These are phyloP conservation scores for Hipparchia sbordonii DNA, from an alignment of 2,888 invertebrate species.

Conservation along the genomic window DNA sequence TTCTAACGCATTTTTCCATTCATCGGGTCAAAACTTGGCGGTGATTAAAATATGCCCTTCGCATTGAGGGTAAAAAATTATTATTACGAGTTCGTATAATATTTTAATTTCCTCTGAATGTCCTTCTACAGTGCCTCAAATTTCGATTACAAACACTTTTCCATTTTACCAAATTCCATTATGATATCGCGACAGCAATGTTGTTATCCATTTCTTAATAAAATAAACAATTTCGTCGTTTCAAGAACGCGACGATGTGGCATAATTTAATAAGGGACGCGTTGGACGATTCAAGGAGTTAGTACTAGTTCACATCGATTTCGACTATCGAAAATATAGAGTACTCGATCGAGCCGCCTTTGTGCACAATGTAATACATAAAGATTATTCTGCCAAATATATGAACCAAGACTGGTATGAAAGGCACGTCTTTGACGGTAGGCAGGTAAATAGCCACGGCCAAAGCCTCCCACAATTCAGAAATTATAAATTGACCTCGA, in stretches of 20 bases:
- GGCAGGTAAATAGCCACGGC: no score
- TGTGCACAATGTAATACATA: no score
- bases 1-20: background rate
- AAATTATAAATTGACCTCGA: no score
- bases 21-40: no score
- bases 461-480: no score
- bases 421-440: no score
- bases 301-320: no score
- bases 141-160: background rate
- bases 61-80: background rate
- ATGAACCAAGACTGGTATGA: no score
- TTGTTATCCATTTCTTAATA: constrained; percentile 11
- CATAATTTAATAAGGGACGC: constrained; percentile 10
- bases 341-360: no score
- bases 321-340: no score
- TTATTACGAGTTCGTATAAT: background rate
- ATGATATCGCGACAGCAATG: background rate
- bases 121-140: background rate
- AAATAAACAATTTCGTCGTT: constrained; percentile 4
- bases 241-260: constrained; percentile 3
- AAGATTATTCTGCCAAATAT: no score
- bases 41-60: no score
- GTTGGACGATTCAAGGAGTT: background rate
- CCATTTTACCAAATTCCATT: constrained; percentile 9
- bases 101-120: background rate